Evolutionary conservation across 2,888 invertebrate species (phyloP).

Genomic region (Malthinus flaveolus): DNA sequence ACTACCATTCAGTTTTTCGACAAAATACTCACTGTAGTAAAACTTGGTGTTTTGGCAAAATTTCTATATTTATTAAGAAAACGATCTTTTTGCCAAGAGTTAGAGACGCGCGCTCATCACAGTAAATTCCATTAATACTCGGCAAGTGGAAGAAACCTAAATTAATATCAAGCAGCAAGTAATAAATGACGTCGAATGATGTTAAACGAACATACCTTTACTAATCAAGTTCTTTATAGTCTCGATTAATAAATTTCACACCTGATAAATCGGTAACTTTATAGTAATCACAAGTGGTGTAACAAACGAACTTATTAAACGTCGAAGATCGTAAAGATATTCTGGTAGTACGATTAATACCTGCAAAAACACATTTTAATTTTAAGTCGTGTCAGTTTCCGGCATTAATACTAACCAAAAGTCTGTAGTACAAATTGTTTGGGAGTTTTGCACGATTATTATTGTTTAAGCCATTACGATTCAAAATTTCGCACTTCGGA

Average conservation of each 20-base stretch:
- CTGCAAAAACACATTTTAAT: constrained; percentile 50
- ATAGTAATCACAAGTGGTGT: constrained; percentile 62
- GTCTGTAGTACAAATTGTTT: constrained; percentile 56
- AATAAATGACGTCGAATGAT: constrained; percentile 11
- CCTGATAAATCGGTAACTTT: constrained; percentile 54
- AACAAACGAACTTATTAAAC: constrained; percentile 49
- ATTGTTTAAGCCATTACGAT: constrained; percentile 46
- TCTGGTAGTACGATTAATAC: constrained; percentile 60
- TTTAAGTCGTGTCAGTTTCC: constrained; percentile 1
- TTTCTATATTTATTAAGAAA: constrained; percentile 55
- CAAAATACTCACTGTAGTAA: constrained; percentile 57
- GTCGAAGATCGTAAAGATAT: constrained; percentile 51
- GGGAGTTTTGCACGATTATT: constrained; percentile 45
- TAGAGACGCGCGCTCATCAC: constrained; percentile 58
- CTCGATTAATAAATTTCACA: constrained; percentile 54
- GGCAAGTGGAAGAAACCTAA: constrained; percentile 56
- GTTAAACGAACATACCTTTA: constrained; percentile 54
- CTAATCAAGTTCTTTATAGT: constrained; percentile 60
- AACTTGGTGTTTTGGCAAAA: constrained; percentile 51
- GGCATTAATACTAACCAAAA: constrained; percentile 54
- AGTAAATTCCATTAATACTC: constrained; percentile 57
- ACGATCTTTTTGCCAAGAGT: constrained; percentile 58
- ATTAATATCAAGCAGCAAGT: constrained; percentile 19
- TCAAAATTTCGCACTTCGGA: constrained; percentile 62
- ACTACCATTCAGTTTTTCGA: not conserved